Evolutionary conservation across 2,797 vertebrate genomes (phyloP).

Genomic region (Knipowitschia caucasica): DNA sequence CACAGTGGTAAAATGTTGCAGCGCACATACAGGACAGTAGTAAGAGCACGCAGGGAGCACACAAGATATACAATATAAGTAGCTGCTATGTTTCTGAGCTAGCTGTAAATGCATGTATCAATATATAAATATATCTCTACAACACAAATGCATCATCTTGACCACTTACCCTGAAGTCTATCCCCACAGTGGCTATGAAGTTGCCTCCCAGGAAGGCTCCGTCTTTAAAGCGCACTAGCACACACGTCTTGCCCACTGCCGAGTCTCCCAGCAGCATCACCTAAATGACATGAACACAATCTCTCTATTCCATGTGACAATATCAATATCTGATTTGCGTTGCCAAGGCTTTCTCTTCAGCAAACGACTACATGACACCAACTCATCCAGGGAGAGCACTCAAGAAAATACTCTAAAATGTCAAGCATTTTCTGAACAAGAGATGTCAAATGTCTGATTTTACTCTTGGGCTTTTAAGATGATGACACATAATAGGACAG

Average conservation of each 20-base stretch:
- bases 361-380: constrained; percentile 30
- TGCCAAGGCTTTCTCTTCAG: constrained; percentile 5
- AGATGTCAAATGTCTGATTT: neutral
- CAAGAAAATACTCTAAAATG: neutral
- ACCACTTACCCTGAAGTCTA: constrained; percentile 97
- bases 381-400: constrained; percentile 4
- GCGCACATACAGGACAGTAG: no score
- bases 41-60: no score
- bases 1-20: no score
- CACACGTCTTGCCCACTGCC: constrained; percentile 96
- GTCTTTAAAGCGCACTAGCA: constrained; percentile 96
- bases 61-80: constrained; percentile 8
- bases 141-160: constrained; percentile 7
- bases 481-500: no score
- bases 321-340: constrained; percentile 5
- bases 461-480: no score
- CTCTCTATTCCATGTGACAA: neutral
- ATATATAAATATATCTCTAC: no score
- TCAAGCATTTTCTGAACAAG: neutral
- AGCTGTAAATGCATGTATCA: no score
- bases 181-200: constrained; percentile 98
- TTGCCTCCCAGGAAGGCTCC: constrained; percentile 94
- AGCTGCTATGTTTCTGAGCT: no score
- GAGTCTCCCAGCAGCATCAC: constrained; percentile 99
- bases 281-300: constrained; percentile 60